phyloP scores from a whole-genome alignment of 1,140 invertebrate genomes.

The Cherax destructor region DNA sequence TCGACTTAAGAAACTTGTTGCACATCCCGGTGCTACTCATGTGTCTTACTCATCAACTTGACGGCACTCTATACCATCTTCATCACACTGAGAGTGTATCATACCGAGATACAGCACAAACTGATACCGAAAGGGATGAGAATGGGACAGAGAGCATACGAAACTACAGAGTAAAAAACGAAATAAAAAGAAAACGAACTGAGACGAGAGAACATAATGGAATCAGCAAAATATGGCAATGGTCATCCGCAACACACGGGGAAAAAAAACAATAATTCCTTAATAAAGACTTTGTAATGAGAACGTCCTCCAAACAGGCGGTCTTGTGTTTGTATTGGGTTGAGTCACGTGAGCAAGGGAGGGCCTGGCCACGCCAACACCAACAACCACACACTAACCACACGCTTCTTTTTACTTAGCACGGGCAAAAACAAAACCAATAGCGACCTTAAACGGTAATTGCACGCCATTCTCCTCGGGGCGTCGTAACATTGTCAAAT shows the following conservation, averaged over 20 bases:
- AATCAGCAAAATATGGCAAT: too few species aligned
- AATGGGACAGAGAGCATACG: neutral
- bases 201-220: too few species aligned
- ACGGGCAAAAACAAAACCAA: neutral
- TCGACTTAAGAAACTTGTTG: too few species aligned
- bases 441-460: neutral
- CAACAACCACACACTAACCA: neutral
- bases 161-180: too few species aligned
- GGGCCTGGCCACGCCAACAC: neutral
- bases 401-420: neutral
- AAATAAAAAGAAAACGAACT: too few species aligned
- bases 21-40: too few species aligned
- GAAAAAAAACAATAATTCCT: neutral
- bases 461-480: neutral
- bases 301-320: neutral
- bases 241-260: neutral
- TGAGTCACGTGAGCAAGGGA: neutral
- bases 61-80: too few species aligned
- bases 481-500: neutral
- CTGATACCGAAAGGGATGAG: neutral
- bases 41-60: too few species aligned
- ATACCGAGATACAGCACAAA: too few species aligned
- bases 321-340: neutral
- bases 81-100: too few species aligned
- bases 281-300: neutral